Evolutionary conservation across 2,797 vertebrate genomes (phyloP).

Genomic region (Bradypodion ventrale): DNA sequence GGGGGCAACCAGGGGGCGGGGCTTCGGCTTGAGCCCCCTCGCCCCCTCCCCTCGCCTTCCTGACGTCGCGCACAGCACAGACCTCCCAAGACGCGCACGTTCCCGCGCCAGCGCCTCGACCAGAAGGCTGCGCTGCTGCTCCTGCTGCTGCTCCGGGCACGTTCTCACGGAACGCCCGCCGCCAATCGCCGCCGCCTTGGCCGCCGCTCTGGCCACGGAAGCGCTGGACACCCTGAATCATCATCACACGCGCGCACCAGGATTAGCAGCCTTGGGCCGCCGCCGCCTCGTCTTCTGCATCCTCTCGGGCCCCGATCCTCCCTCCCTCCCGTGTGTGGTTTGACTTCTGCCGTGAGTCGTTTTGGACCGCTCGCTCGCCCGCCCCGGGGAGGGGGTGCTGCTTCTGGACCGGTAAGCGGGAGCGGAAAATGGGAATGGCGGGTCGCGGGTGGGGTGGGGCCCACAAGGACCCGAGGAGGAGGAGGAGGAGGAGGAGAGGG

Average conservation of each 20-base stretch:
- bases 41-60: not conserved
- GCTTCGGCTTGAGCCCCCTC: slow-evolving; percentile 1
- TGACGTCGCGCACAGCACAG: not conserved
- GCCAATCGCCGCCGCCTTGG: not conserved
- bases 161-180: slow-evolving; percentile 16
- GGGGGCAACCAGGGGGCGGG: no score
- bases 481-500: not conserved
- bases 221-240: slow-evolving; percentile 44
- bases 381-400: no score
- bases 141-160: slow-evolving; percentile 10
- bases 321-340: slow-evolving; percentile 28
- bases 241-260: slow-evolving; percentile 35
- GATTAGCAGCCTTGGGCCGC: slow-evolving; percentile 61
- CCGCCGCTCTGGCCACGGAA: slow-evolving; percentile 34
- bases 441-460: slow-evolving; percentile 5
- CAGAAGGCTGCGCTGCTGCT: slow-evolving; percentile 31
- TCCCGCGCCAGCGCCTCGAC: slow-evolving; percentile 49
- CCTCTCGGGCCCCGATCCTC: not conserved
- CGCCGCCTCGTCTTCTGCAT: slow-evolving; percentile 13
- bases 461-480: not conserved
- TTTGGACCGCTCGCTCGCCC: not conserved
- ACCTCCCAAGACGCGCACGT: slow-evolving; percentile 42
- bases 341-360: slow-evolving; percentile 20
- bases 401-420: not conserved
- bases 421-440: slow-evolving; percentile 35